Conservation (phyloP, 2,797 vertebrate species). For the Dipus sagitta region DNA sequence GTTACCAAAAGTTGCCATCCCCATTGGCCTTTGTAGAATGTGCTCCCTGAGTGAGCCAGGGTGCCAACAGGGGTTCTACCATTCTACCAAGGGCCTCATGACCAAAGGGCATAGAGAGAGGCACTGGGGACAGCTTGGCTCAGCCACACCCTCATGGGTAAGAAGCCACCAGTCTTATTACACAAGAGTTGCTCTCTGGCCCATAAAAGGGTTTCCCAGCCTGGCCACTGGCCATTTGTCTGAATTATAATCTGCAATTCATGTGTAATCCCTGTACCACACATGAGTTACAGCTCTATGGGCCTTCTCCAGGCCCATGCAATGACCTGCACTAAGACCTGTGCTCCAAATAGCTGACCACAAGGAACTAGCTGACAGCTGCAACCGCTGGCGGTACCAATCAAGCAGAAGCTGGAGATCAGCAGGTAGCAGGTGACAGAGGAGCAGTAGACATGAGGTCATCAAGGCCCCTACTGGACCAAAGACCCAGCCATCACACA, state of each 20-base stretch:
- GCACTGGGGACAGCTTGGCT: background rate
- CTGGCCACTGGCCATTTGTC: background rate
- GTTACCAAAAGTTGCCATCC: slow-evolving; percentile 6
- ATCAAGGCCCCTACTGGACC: background rate
- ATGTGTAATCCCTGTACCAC: accelerated
- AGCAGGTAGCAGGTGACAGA: background rate
- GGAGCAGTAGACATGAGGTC: accelerated
- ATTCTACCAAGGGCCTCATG: background rate
- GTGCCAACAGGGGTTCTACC: background rate
- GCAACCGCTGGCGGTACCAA: background rate
- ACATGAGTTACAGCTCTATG: accelerated
- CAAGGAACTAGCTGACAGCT: background rate
- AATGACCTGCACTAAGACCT: background rate
- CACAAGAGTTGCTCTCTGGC: background rate
- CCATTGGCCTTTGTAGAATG: background rate
- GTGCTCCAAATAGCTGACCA: background rate
- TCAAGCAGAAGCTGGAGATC: background rate
- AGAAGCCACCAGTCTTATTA: background rate
- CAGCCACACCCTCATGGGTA: background rate
- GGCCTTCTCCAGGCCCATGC: background rate
- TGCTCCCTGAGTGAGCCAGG: background rate
- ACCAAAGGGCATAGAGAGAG: background rate
- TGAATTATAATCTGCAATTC: background rate
- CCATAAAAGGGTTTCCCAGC: background rate
- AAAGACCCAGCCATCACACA: background rate